Conservation (phyloP, 2,797 vertebrate genomes). For the Esox masquinongy region DNA sequence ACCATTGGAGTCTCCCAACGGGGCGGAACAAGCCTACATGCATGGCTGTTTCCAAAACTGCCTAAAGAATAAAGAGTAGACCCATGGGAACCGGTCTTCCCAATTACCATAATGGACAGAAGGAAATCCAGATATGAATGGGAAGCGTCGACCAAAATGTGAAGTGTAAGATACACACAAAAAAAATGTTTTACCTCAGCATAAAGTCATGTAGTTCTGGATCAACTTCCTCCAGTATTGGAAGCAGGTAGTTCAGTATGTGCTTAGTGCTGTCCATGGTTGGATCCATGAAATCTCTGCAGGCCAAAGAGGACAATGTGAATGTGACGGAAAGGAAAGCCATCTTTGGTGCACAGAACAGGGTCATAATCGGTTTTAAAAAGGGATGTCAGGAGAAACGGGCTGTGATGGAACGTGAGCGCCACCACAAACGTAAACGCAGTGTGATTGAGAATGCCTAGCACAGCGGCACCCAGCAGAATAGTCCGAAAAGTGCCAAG, state of each 20-base stretch:
- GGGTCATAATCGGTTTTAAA: not conserved
- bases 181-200: slow-evolving; percentile 83
- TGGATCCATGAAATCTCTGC: slow-evolving; percentile 98
- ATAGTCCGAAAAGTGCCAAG: not conserved
- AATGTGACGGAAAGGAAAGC: not conserved
- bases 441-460: not conserved
- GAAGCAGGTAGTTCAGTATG: slow-evolving; percentile 98
- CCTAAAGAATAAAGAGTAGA: too few relatives aligned
- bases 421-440: not conserved
- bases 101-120: not conserved
- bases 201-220: slow-evolving; percentile 96
- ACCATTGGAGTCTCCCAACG: too few relatives aligned
- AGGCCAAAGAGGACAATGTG: not conserved
- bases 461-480: not conserved
- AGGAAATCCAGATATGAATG: not conserved
- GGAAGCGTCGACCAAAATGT: not conserved
- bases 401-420: not conserved
- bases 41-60: too few relatives aligned
- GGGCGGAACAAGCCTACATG: too few relatives aligned
- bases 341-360: not conserved
- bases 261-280: slow-evolving; percentile 99
- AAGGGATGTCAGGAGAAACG: not conserved
- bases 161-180: not conserved
- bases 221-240: slow-evolving; percentile 94
- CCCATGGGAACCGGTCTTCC: not conserved